Conservation (phyloP, 2,113 vertebrate genomes). For the Rhombomys opimus region DNA sequence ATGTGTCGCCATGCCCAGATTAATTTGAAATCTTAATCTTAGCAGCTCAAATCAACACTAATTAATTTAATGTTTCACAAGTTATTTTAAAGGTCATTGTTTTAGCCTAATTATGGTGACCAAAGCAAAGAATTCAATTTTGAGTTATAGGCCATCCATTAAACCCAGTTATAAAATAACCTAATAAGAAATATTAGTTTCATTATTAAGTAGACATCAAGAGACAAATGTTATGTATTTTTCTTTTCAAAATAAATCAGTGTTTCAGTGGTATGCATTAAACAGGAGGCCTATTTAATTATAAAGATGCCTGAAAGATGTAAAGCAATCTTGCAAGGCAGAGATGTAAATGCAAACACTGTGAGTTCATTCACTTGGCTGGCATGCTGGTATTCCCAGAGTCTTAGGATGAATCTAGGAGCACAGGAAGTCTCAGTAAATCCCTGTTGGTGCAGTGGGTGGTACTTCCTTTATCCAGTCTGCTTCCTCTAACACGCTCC, state of each 20-base stretch:
- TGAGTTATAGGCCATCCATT: not conserved
- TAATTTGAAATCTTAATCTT: constrained; percentile 6
- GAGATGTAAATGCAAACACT: not conserved
- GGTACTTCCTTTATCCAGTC: not conserved
- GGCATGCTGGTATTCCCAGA: not conserved
- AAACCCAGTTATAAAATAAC: constrained; percentile 36
- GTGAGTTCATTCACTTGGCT: not conserved
- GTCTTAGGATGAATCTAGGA: not conserved
- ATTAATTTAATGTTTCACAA: not conserved
- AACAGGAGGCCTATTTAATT: not conserved
- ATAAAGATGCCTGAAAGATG: not conserved
- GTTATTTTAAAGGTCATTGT: constrained; percentile 10
- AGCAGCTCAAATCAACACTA: not conserved
- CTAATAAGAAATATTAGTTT: not conserved
- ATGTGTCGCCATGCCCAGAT: not conserved
- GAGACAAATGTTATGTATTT: not conserved
- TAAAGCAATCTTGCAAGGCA: not conserved
- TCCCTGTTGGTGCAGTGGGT: not conserved
- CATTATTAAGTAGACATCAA: constrained; percentile 33
- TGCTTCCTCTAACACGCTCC: not conserved
- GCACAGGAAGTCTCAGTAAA: not conserved
- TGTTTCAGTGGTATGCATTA: not conserved
- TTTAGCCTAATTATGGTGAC: not conserved
- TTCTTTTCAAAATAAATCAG: not conserved
- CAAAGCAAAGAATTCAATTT: constrained; percentile 42